A percentile compares a stretch with the other conserved stretches of the same genome.
Conservation (phyloP, 2,113 vertebrate species). For the Macroglossus sobrinus region DNA sequence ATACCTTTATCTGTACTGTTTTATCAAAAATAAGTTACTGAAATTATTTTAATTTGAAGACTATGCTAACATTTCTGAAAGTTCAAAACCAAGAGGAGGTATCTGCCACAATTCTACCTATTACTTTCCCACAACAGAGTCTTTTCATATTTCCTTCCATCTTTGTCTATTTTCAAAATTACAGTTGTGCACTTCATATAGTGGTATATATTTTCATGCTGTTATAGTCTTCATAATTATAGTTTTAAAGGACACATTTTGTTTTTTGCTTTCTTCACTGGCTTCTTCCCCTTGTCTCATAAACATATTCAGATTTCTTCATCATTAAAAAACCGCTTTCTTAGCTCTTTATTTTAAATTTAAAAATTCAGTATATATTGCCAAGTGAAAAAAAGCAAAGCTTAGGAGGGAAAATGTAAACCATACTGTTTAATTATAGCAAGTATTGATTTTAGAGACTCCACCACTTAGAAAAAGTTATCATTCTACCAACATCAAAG, state of each 20-base stretch:
- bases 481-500: not conserved
- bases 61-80: not conserved
- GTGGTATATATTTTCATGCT: not conserved
- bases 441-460: not conserved
- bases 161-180: not conserved
- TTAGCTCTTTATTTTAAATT: constrained; percentile 22
- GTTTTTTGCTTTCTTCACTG: not conserved
- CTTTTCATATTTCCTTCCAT: not conserved
- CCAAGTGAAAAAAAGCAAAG: not conserved
- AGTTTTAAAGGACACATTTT: not conserved
- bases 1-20: not conserved
- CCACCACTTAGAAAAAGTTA: not conserved
- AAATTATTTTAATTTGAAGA: not conserved
- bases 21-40: not conserved
- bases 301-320: not conserved
- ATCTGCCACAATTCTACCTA: not conserved
- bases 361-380: not conserved
- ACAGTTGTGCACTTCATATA: not conserved
- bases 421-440: not conserved
- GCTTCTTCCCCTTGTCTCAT: not conserved
- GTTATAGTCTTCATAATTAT: not conserved
- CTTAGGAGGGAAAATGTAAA: not conserved
- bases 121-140: not conserved
- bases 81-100: not conserved
- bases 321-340: not conserved